Base-by-base conservation (phyloP, 2,888 invertebrate genomes). In the Siphonodentalium dalli region DNA sequence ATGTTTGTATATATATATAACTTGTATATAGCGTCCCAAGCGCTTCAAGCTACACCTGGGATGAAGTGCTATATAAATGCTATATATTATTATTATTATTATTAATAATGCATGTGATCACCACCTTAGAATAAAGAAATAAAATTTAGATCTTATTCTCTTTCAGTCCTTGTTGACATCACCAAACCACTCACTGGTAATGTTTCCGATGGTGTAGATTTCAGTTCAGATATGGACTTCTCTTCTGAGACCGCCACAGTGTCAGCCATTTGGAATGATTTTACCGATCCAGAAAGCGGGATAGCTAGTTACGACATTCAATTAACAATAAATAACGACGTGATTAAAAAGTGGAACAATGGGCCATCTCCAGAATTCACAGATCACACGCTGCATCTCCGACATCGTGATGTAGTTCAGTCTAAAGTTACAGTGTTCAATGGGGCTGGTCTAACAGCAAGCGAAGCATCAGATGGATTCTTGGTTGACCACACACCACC, bases 401-500 rank as follows among this genome's bases (percentile, higher is more conserved):
- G 52, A 9, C 63, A 66, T 38, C 23, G 43, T 2, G 66, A 66
- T 21, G 15, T 41, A 9, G 55, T 66, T 5, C 24, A 47, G 7
- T 55, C 64, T 20, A 42, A 50, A 7, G 56, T 72, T 4, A 50
- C 57, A 43, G 70, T 66, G 3, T 58, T 50, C 23, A 71, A 72
- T 57, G 67, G 69, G 4, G 72, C 72, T 15, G 61, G 54, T 7
- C 45, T 60, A 5, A 51, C 50, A 15, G 46, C 41, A 9, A 24
- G 48, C 2, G 53, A 57, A 7, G 28, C 52, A 2, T 64, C 65
- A 15, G 47, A 68, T 53, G 71, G 71, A 1, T 66, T 65, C 41
- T 13, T 53, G 6, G 61, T 72, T 31, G 72, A 72, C 40, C 61
- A 63, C n/a, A 69, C 71, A 11, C 61, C 69, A n/a, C 72, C 72